Base-by-base conservation (phyloP, 2,888 invertebrate genomes). In the Erebia epiphron region DNA sequence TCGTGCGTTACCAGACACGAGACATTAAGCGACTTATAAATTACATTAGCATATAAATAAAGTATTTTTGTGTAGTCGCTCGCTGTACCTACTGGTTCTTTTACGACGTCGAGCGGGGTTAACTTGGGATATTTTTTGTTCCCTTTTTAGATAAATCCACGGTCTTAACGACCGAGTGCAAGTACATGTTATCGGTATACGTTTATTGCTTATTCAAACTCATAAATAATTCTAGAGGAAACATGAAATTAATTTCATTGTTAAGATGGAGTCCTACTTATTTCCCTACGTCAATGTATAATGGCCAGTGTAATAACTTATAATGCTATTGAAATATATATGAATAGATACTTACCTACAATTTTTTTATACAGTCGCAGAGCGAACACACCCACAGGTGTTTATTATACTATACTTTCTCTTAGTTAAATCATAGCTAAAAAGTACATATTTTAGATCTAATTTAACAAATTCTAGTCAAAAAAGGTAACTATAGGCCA, bases 31-130 rank as follows among this genome's bases (percentile, higher is more conserved):
- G 90, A 92, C 92, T 92, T 92, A 93, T 93, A 93, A 93, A 92
- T 93, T 92, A 93, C 93, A 92, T 93, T 93, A 92, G 90, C 93
- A 92, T 93, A 92, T 93, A 93, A 92, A 93, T 93, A 92, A 93
- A 93, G 92, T 91, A 93, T 92, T 91, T 92, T 91, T 67, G 57
- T 91, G 92, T 91, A 89, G 91, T 86, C 82, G 86, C 86, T 86
- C 84, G 83, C 81, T 82, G 87, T 86, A 86, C 86, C 86, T 86
- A 86, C 86, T 84, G 86, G 86, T 81, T 87, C 89, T 88, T 91
- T 93, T 92, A 92, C 89, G 92, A 92, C 84, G 84, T 83, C 86
- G 86, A 81, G 81, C 83, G 83, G 89, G 85, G 88, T 88, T 90
- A 88, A 85, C 87, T 82, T 80, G 87, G 86, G 88, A 43, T 56